Evolutionary conservation across 2,113 vertebrate species (phyloP), one percentile per base, ranked within the genome.

Genomic region (Atractosteus spatula): DNA sequence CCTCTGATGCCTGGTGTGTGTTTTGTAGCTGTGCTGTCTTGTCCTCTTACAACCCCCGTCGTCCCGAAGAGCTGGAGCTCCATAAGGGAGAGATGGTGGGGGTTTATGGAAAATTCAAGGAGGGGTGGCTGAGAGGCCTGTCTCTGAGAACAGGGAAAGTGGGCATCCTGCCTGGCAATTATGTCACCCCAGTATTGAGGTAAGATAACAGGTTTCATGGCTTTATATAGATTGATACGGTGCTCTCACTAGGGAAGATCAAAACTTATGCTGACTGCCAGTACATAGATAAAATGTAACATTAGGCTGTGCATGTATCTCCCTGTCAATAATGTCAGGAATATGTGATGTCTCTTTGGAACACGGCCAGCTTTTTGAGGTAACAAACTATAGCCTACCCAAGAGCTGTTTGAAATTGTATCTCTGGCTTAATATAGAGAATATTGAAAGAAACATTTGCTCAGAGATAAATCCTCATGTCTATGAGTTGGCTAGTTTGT

Each of bases 61-160:
- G 90, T 1, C 88, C 92, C 0, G 94, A 97, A 0, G 96, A 99
- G 85, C 89, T 98, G 82, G 95, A 95, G 81, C 86, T 99, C 77
- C 92, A 92, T 78, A 96, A 92, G 82, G 96, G 96, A 75, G 97
- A 98, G 86, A 96, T 96, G 75, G 71, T 99, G 74, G 94, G 94
- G 3, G 90, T 99, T 13, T 93, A 97, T 0, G 96, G 96, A 68
- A 95, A 91, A 73, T 88, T 92, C 70, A 94, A 94, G 0, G 95
- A 98, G 0, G 97, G 95, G 55, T 97, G 97, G 97, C 87, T 98
- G 74, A 90, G 90, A 75, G 97, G 96, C 56, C 80, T 96, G 77
- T 97, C 96, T 2, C 87, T 98, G n/a, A 86, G 91, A 83, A 96
- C 95, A 0, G 96, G 96, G 29, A 94, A 95, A 87, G 92, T 92